Conservation (phyloP, 2,888 invertebrate genomes). For the Kuschelorhynchus macadamiae region DNA sequence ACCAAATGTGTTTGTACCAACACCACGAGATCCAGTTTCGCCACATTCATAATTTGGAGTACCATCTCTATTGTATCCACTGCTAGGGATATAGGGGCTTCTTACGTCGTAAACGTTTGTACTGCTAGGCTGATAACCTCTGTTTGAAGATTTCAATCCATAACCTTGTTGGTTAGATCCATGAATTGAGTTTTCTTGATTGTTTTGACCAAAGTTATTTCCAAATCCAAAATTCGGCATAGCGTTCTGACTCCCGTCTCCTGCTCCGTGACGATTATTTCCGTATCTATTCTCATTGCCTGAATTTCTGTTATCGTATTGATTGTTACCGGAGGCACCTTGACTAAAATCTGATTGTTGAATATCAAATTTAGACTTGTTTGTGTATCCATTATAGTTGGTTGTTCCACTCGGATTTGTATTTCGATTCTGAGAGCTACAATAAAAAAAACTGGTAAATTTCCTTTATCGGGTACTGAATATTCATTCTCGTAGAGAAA, state of each 20-base stretch:
- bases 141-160: not conserved
- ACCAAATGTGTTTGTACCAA: slow-evolving; percentile 4
- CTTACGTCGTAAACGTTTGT: slow-evolving; percentile 7
- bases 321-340: not conserved
- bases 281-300: slow-evolving; percentile 21
- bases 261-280: not conserved
- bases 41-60: slow-evolving; percentile 4
- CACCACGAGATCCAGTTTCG: slow-evolving; percentile 1
- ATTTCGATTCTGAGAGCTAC: no score
- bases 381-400: no score
- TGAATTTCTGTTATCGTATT: slow-evolving; percentile 26
- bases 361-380: no score
- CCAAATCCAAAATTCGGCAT: slow-evolving; percentile 19
- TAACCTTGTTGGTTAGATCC: slow-evolving; percentile 2
- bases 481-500: no score
- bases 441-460: no score
- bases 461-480: no score
- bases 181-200: not conserved
- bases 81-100: slow-evolving; percentile 1
- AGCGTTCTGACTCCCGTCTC: slow-evolving; percentile 26
- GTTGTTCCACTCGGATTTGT: no score
- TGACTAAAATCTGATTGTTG: slow-evolving; percentile 5
- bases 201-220: not conserved
- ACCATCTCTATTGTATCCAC: not conserved
- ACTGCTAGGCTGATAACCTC: slow-evolving; percentile 18